Base-by-base conservation (phyloP, 2,113 vertebrate genomes). In the Upupa epops region DNA sequence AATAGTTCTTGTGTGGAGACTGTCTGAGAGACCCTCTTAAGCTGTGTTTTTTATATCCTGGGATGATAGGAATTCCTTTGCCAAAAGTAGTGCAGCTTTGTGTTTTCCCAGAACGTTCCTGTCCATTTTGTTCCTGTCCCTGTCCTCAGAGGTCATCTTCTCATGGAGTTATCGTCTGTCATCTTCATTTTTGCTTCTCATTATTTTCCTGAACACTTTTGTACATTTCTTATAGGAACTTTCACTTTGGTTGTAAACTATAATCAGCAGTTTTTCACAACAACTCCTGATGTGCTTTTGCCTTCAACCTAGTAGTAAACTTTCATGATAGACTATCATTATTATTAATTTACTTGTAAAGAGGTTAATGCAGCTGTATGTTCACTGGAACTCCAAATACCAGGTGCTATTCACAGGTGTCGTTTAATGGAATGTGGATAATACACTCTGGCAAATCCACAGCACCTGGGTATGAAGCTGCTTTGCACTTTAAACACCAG, bases 61-160 rank as follows among this genome's bases (percentile, higher is more conserved):
- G 12, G 59, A 89, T 79, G 45, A 77, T 29, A 84, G 71, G 48
- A 87, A 95, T 94, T 94, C 63, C 51, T 92, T 76, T 80, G 72
- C 37, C 34, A 76, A 90, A 94, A 90, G 52, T 40, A 87, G 17
- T 52, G 17, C 37, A 60, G 52, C 32, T 82, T 78, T 13, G 4
- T 17, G 56, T 75, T 71, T 55, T 26, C 55, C 29, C 71, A 70
- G 19, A n/a, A 83, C 73, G 29, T 73, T 82, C 0, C 56, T 83
- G 91, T 89, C 31, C 11, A 71, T 76, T 86, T 90, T 78, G 49
- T 75, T 83, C 54, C 13, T 58, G 37, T 42, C 52, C 8, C 5
- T 65, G 25, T 59, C 71, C 48, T 92, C 36, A 51, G 68, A 90
- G 40, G 13, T 73, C 13, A 15, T 59, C 86, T 34, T 84, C 78